phyloP scores from a whole-genome alignment of 1,140 invertebrate genomes.

The Drosophila novamexicana region DNA sequence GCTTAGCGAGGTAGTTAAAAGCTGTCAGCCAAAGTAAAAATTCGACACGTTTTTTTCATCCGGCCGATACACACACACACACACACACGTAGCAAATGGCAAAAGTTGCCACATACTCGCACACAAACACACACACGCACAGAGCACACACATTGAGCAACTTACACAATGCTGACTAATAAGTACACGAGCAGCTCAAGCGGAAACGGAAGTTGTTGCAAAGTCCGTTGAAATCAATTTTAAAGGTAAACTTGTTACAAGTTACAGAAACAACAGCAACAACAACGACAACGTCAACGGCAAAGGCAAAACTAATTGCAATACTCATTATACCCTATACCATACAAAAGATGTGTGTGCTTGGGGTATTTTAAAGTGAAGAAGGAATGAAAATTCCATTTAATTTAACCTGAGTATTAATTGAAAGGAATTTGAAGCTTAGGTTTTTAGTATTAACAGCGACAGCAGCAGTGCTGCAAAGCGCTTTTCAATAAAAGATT shows the following conservation, averaged over 20 bases:
- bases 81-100: conserved; percentile 44
- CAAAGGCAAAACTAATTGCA: conserved; percentile 73
- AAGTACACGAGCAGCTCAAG: conserved; percentile 57
- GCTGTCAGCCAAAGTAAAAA: conserved; percentile 36
- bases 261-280: conserved; percentile 16
- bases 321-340: conserved; percentile 57
- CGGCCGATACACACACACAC: too few relatives aligned
- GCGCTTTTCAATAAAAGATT: too few relatives aligned
- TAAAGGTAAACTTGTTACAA: conserved; percentile 76
- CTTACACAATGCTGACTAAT: conserved; percentile 46
- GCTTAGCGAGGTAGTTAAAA: conserved; percentile 24
- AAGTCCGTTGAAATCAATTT: conserved; percentile 81
- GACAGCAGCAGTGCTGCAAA: too few relatives aligned
- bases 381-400: too few relatives aligned
- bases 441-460: too few relatives aligned
- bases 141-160: conserved; percentile 1
- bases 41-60: conserved; percentile 27
- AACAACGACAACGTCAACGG: conserved; percentile 2
- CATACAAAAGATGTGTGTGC: neutral
- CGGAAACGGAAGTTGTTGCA: conserved; percentile 78
- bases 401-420: too few relatives aligned
- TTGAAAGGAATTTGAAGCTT: too few relatives aligned
- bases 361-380: neutral
- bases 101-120: conserved; percentile 53
- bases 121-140: neutral